Evolutionary conservation across 2,113 vertebrate genomes (phyloP).

Genomic region (Cettia cetti): DNA sequence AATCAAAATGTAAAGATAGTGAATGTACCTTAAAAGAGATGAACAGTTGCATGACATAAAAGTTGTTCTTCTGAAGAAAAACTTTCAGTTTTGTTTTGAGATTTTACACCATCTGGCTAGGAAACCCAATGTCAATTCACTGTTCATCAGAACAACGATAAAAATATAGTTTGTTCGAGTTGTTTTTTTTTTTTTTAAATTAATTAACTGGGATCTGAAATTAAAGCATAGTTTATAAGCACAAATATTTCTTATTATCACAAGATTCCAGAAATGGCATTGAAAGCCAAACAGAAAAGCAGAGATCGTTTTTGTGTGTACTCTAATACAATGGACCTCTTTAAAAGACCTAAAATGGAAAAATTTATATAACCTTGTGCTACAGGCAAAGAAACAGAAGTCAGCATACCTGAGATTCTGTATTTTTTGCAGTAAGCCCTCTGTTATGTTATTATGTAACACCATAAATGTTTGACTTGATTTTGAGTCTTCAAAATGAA

Average conservation of each 20-base stretch:
- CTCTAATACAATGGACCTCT: not conserved
- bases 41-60: not conserved
- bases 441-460: not conserved
- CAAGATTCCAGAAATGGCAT: not conserved
- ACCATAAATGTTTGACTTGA: not conserved
- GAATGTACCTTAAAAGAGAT: not conserved
- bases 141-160: not conserved
- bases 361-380: not conserved
- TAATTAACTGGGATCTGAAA: not conserved
- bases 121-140: not conserved
- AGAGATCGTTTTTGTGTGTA: not conserved
- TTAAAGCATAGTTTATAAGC: not conserved
- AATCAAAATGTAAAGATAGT: not conserved
- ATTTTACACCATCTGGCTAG: not conserved
- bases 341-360: not conserved
- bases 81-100: not conserved
- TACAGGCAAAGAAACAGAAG: not conserved
- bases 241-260: not conserved
- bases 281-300: not conserved
- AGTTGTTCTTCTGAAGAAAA: not conserved
- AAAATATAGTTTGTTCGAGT: not conserved
- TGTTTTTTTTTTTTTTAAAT: not conserved
- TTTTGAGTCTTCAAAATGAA: not conserved
- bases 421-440: not conserved
- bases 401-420: not conserved